Evolutionary conservation across 2,888 invertebrate genomes (phyloP).

Genomic region (Tenthredo amoena): DNA sequence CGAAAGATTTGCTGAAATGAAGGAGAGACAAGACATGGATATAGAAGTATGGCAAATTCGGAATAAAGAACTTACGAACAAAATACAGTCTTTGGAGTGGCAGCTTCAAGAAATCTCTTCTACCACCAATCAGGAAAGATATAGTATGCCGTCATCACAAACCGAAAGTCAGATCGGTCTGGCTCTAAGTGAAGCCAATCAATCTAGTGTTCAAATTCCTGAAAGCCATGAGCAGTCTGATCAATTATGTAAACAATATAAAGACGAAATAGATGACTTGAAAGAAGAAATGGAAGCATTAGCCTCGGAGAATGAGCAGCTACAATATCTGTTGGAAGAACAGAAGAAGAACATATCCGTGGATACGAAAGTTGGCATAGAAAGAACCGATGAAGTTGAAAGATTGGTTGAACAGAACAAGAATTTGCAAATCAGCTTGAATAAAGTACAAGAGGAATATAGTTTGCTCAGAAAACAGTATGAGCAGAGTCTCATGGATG

Average conservation of each 20-base stretch:
- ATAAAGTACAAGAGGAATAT: constrained; percentile 65
- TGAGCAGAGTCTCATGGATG: constrained; percentile 68
- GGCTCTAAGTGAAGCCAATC: constrained; percentile 13
- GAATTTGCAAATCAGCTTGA: constrained; percentile 64
- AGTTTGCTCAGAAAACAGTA: constrained; percentile 65
- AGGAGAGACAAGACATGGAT: constrained; percentile 90
- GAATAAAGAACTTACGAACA: constrained; percentile 85
- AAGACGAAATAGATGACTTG: constrained; percentile 78
- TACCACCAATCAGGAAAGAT: not conserved
- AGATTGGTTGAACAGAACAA: constrained; percentile 66
- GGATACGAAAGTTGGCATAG: constrained; percentile 64
- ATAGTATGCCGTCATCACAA: constrained; percentile 14
- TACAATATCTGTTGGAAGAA: constrained; percentile 81
- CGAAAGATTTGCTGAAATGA: constrained; percentile 88
- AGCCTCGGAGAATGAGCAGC: constrained; percentile 82
- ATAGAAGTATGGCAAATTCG: constrained; percentile 86
- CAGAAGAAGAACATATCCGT: constrained; percentile 76
- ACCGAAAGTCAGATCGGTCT: constrained; percentile 57
- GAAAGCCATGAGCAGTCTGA: constrained; percentile 46
- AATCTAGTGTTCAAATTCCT: not conserved
- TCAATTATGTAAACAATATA: constrained; percentile 61
- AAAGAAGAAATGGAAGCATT: constrained; percentile 81
- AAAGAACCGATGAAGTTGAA: constrained; percentile 63
- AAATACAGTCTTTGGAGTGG: constrained; percentile 80
- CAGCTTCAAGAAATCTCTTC: constrained; percentile 60